A percentile compares a stretch with the other conserved stretches of the same genome.
Conservation (phyloP, 2,888 invertebrate genomes). For the Papilio protenor region DNA sequence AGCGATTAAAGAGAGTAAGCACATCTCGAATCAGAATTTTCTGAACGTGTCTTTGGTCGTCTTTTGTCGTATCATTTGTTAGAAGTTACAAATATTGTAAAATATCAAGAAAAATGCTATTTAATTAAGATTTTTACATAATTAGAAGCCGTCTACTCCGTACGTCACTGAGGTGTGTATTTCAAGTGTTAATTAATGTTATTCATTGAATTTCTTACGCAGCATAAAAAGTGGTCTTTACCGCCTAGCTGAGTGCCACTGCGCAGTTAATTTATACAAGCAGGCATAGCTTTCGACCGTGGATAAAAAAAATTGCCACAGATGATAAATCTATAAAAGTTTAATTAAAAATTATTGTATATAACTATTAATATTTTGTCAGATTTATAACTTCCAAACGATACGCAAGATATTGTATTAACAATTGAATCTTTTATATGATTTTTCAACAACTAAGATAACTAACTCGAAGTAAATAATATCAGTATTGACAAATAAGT, state of each 20-base stretch:
- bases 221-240: constrained; percentile 37
- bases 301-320: not conserved
- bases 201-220: constrained; percentile 42
- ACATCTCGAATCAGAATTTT: no score
- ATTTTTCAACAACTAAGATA: not conserved
- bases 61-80: not conserved
- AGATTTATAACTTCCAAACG: not conserved
- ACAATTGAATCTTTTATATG: not conserved
- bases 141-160: constrained; percentile 27
- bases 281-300: not conserved
- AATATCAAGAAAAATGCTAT: not conserved
- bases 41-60: no score
- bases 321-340: not conserved
- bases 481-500: constrained; percentile 31
- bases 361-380: not conserved
- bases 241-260: constrained; percentile 6
- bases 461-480: not conserved
- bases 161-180: constrained; percentile 29
- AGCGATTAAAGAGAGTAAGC: no score
- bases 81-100: not conserved
- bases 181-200: constrained; percentile 43
- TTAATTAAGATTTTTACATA: constrained; percentile 28
- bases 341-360: no score
- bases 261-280: constrained; percentile 29
- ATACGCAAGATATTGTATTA: not conserved